Percentiles rank a stretch among this genome's conserved stretches.
These are phyloP conservation scores for Phaenicophaeus curvirostris DNA, from an alignment of 2,797 vertebrate genomes.

Conservation along the genomic window DNA sequence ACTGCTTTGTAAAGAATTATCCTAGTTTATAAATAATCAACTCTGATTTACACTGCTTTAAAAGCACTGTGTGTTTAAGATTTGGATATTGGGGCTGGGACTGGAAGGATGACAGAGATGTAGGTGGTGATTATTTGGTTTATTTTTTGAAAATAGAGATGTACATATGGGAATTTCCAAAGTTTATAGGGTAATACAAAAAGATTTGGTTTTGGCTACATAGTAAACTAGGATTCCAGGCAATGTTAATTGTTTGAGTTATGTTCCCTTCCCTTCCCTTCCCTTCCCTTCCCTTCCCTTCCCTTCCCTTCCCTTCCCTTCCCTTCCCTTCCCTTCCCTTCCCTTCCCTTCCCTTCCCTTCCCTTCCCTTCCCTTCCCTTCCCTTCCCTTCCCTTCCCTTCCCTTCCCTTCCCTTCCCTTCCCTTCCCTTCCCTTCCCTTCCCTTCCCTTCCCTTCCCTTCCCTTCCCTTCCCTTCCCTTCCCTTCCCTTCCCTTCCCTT, in stretches of 20 bases:
- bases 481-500: background rate
- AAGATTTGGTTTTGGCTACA: background rate
- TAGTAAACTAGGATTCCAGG: background rate
- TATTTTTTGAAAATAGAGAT: background rate
- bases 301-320: too few relatives aligned
- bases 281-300: too few relatives aligned
- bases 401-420: too few relatives aligned
- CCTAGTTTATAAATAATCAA: background rate
- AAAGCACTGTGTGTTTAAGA: background rate
- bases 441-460: too few relatives aligned
- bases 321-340: too few relatives aligned
- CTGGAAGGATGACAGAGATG: background rate
- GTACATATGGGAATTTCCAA: background rate
- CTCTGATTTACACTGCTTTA: background rate
- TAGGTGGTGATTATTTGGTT: background rate
- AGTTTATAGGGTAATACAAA: background rate
- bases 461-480: background rate
- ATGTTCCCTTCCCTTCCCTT: too few relatives aligned
- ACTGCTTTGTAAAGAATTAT: background rate
- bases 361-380: too few relatives aligned
- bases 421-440: background rate
- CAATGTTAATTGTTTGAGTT: background rate
- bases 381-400: too few relatives aligned
- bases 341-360: too few relatives aligned
- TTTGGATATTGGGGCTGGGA: background rate